Evolutionary conservation across 2,797 vertebrate species (phyloP), one percentile per base, ranked within the genome.

Genomic region (Bryconaethiops microstoma): DNA sequence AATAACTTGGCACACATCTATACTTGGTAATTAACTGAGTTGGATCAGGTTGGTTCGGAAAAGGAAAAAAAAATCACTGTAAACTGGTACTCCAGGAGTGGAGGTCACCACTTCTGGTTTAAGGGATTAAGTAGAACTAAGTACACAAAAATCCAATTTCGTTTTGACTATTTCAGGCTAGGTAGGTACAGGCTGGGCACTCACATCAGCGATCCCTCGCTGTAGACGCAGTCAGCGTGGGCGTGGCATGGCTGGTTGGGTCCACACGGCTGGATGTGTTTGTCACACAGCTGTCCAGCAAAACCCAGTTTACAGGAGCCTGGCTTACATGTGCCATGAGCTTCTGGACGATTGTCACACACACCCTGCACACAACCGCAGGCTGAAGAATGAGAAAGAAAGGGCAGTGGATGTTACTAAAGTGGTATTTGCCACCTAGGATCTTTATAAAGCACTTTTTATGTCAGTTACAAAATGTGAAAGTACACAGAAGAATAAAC

Each of bases 141-240:
- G 40, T 42, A 42, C 40, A 42, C 8, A n/a, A 42, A 42, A 42
- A 42, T 42, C 40, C 40, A 42, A n/a, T n/a, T n/a, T 42, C 40
- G 40, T 42, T 45, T 17, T 45, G 21, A 59, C 12, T 23, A 14
- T 7, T 59, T 13, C 54, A 40, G 55, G 7, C 19, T 39, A 29
- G 23, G 23, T 55, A 50, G 7, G 1, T n/a, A 23, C 21, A 72
- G 0, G 4, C 19, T 39, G 63, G 10, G 16, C 23, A 79, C 85
- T 81, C 87, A 99, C 97, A 90, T 94, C 64, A 91, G 71, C 0
- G 78, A 59, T 1, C 90, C 92, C 10, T 90, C 54, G 0, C 76
- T 94, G 78, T 95, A 92, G 89, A 94, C 92, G 7, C 98, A 99
- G 87, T 92, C 90, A 2, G 97, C 97, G 0, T 97, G 93, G 4